A percentile compares a stretch with the other conserved stretches of the same genome.
Evolutionary conservation across 1,140 invertebrate genomes (phyloP).

Genomic region (Idris sp.): DNA sequence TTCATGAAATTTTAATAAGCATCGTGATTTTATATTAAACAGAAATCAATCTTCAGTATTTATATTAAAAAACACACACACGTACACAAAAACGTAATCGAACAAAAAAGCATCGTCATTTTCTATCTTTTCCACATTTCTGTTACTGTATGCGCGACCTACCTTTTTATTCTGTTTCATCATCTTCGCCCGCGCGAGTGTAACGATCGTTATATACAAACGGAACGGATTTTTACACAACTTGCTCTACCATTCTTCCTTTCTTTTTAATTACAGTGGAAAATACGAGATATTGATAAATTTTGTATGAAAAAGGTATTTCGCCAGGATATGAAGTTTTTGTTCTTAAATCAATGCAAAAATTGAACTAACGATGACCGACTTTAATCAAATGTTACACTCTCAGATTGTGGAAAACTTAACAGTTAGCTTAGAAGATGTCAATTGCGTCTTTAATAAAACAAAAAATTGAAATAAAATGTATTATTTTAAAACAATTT

Average conservation of each 20-base stretch:
- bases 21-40: conserved; percentile 8
- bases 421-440: conserved; percentile 10
- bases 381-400: conserved; percentile 49
- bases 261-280: conserved; percentile 52
- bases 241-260: conserved; percentile 34
- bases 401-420: too few relatives aligned
- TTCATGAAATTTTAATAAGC: conserved; percentile 32
- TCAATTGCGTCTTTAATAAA: too few relatives aligned
- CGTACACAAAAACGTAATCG: conserved; percentile 52
- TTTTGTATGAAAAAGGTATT: conserved; percentile 41
- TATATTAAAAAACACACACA: conserved; percentile 21
- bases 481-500: too few relatives aligned
- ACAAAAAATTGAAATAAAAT: neutral
- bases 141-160: conserved; percentile 53
- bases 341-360: conserved; percentile 46
- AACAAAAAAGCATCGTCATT: conserved; percentile 60
- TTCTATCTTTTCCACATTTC: conserved; percentile 57
- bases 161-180: conserved; percentile 63
- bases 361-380: conserved; percentile 26
- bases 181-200: conserved; percentile 58
- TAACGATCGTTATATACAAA: conserved; percentile 65
- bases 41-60: conserved; percentile 52
- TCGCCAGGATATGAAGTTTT: conserved; percentile 41
- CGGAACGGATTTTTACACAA: conserved; percentile 58
- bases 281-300: conserved; percentile 58